Evolutionary conservation across 1,140 invertebrate species (phyloP), one percentile per base, ranked within the genome.

Genomic region (Lepidostoma basale): DNA sequence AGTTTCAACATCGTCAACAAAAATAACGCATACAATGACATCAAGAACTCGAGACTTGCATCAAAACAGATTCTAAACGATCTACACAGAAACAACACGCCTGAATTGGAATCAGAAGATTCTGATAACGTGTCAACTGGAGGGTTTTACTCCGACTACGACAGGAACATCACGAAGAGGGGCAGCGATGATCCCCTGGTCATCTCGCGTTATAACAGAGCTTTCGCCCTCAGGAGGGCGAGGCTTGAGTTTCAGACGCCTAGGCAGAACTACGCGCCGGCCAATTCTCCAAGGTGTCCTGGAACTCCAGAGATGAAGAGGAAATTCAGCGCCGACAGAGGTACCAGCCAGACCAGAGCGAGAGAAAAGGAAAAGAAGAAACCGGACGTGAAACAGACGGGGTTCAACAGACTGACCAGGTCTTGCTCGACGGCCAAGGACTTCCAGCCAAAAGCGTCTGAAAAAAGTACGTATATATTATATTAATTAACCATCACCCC

Each of bases 1-100:
- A 83, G 81, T 0, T 83, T 83, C 42, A 83, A 77, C 58, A 80
- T 79, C 3, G 82, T 83, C 4, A 82, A 81, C 58, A 81, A 76
- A 66, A 82, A 81, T 12, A 72, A 72, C 28, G 68, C 62, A 30
- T 22, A 63, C 18, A 63, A 68, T 26, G 58, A 70, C 18, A 16
- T 16, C 30, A 68, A 68, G 25, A 54, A 58, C 58, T 5, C 39
- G 16, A 10, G 6, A 16, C 30, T 14, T 30, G 36, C 3, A 52
- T 23, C 25, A 20, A 33, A 5, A 59, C 67, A 58, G 52, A 59
- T 45, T 10, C 56, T 62, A 12, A 65, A 62, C 12, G 65, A 72
- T n/a, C 39, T 62, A 20, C n/a, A 54, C 6, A 62, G 66, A 44
- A 67, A 65, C 16, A 70, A 69, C 52, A 64, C 72, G 0, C 72